Base-by-base conservation (phyloP, 2,888 invertebrate genomes). In the Unio pictorum region DNA sequence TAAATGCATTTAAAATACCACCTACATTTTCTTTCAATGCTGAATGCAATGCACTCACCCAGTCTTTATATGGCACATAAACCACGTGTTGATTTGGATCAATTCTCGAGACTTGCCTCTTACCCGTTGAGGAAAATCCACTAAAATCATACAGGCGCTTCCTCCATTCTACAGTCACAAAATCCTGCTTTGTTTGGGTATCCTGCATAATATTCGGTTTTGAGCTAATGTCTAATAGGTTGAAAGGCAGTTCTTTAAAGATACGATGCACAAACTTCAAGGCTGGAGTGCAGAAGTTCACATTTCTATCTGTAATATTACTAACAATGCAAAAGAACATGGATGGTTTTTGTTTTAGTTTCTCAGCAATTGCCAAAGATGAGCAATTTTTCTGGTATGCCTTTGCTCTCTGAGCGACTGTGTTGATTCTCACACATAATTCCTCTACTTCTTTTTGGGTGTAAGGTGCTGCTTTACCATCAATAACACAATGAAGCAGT, bases 401-500 rank as follows among this genome's bases (percentile, higher is more conserved):
- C 28, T 74, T 77, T 61, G 76, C 74, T 59, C 67, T 61, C 58
- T 68, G 60, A 20, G 67, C 68, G 26, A 61, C 71, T 30, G 67
- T 57, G 63, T 73, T 75, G 28, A 76, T 61, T 59, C 72, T 64
- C 11, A 34, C 34, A 61, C 80, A 77, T 6, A 80, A 62, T 15
- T 58, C 61, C 15, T 68, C 61, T 17, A 79, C 66, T 28, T 79
- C 75, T 5, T 67, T 55, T 7, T 66, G 28, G 7, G 57, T 61
- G 45, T 77, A 79, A 26, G 73, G 71, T 57, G 66, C 61, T 26
- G 28, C 26, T 4, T 11, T 30, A 6, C 65, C 26, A 11, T 69
- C 58, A 17, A 72, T 15, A 26, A 65, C 64, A 18, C 78, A 75
- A 68, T 78, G 75, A 5, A 81, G 58, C 55, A 80, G 69, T 17